phyloP scores from a whole-genome alignment of 2,888 invertebrate species.

The Amblyjoppa fuscipennis region DNA sequence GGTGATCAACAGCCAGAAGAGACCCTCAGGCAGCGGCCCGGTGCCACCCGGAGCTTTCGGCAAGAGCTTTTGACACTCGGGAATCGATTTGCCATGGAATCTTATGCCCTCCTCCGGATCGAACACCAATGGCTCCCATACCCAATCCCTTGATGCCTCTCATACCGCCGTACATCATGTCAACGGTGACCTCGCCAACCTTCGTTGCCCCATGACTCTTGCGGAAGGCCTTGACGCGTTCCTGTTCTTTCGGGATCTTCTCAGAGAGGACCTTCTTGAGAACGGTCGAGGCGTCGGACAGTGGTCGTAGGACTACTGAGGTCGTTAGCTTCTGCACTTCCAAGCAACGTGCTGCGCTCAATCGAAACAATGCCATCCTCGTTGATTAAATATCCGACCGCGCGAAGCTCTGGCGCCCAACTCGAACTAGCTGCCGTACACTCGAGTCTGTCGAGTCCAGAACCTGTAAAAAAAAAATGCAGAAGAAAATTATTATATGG shows the following conservation, averaged over 20 bases:
- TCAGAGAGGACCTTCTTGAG: slow-evolving; percentile 95
- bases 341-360: slow-evolving; percentile 81
- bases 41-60: slow-evolving; percentile 93
- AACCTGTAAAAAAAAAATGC: no score
- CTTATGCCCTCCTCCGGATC: slow-evolving; percentile 98
- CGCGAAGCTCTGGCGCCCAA: slow-evolving; percentile 83
- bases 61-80: slow-evolving; percentile 95
- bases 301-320: slow-evolving; percentile 88
- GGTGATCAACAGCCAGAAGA: slow-evolving; percentile 97
- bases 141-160: slow-evolving; percentile 96
- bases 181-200: slow-evolving; percentile 98
- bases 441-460: slow-evolving; percentile 60
- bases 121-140: slow-evolving; percentile 97
- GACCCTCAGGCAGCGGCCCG: slow-evolving; percentile 96
- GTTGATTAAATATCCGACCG: slow-evolving; percentile 72
- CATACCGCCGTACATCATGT: slow-evolving; percentile 99
- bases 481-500: no score
- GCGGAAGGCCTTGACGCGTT: slow-evolving; percentile 96
- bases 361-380: slow-evolving; percentile 83
- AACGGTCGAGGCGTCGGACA: slow-evolving; percentile 92
- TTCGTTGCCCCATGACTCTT: slow-evolving; percentile 95
- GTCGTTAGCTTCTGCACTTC: slow-evolving; percentile 89
- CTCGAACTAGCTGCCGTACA: slow-evolving; percentile 72
- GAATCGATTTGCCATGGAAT: slow-evolving; percentile 97
- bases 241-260: slow-evolving; percentile 97